These are phyloP conservation scores for Melanostoma mellinum DNA, from an alignment of 2,888 invertebrate species.

Conservation along the genomic window DNA sequence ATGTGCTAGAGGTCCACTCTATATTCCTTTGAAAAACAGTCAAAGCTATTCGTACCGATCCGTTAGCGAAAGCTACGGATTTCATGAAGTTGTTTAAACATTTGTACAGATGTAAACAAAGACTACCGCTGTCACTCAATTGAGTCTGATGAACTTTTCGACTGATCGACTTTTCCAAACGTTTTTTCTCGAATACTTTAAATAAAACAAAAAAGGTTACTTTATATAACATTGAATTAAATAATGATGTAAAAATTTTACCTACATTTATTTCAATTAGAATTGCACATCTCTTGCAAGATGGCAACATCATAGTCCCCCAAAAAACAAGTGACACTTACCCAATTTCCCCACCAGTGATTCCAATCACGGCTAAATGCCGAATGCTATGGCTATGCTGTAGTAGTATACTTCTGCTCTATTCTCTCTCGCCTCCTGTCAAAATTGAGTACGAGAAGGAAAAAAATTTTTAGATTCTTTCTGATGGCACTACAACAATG, in stretches of 20 bases:
- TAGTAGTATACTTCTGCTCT: constrained; percentile 29
- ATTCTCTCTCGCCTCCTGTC: constrained; percentile 69
- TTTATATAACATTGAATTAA: background rate
- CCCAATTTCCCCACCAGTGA: constrained; percentile 64
- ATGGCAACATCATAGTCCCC: constrained; percentile 53
- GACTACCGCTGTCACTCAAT: no score
- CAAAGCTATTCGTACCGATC: no score
- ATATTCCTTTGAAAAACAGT: no score
- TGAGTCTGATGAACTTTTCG: no score
- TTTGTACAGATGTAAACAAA: no score
- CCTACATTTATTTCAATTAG: constrained; percentile 46
- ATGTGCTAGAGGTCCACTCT: no score
- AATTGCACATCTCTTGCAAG: constrained; percentile 46
- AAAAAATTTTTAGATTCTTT: constrained; percentile 66
- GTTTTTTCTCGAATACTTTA: constrained; percentile 29
- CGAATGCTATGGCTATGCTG: constrained; percentile 52
- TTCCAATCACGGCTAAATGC: constrained; percentile 62
- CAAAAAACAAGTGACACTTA: constrained; percentile 54
- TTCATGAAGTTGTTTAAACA: no score
- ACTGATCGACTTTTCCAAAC: constrained; percentile 69
- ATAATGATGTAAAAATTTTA: constrained; percentile 37
- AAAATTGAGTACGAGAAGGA: constrained; percentile 70
- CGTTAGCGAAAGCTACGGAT: no score
- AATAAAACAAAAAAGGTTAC: constrained; percentile 29
- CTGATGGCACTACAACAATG: constrained; percentile 71